Evolutionary conservation across 2,797 vertebrate species (phyloP).

Genomic region (Enteromius afrohamiltoni): DNA sequence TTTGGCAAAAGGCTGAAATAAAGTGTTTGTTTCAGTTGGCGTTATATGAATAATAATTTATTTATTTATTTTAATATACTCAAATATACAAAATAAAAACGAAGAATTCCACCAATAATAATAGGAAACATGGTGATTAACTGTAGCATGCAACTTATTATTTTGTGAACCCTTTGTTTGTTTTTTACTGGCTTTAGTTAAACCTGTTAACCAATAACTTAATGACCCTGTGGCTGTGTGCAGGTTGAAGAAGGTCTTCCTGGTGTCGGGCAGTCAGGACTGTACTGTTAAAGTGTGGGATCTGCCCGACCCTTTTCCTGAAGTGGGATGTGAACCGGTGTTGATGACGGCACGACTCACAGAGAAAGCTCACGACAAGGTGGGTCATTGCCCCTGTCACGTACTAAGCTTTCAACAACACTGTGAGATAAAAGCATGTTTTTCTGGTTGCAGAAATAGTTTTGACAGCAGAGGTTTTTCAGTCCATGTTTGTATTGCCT

Average conservation of each 20-base stretch:
- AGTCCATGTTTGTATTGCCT: not conserved
- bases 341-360: constrained; percentile 79
- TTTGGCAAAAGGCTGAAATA: not conserved
- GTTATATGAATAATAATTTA: not conserved
- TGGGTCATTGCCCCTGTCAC: constrained; percentile 46
- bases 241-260: constrained; percentile 86
- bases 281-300: constrained; percentile 94
- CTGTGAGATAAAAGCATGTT: not conserved
- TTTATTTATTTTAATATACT: too few species aligned
- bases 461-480: not conserved
- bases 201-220: not conserved
- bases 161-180: not conserved
- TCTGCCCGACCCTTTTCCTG: constrained; percentile 75
- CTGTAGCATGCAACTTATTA: not conserved
- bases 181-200: not conserved
- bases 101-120: not conserved
- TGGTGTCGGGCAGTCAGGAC: constrained; percentile 94
- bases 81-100: not conserved
- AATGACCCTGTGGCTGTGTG: constrained; percentile 3
- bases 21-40: not conserved
- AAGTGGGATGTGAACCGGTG: constrained; percentile 54
- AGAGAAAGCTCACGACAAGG: constrained; percentile 90
- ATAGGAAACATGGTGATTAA: not conserved
- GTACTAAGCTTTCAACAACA: not conserved
- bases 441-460: not conserved